Evolutionary conservation across 2,113 vertebrate genomes (phyloP).

Genomic region (Camelus bactrianus): DNA sequence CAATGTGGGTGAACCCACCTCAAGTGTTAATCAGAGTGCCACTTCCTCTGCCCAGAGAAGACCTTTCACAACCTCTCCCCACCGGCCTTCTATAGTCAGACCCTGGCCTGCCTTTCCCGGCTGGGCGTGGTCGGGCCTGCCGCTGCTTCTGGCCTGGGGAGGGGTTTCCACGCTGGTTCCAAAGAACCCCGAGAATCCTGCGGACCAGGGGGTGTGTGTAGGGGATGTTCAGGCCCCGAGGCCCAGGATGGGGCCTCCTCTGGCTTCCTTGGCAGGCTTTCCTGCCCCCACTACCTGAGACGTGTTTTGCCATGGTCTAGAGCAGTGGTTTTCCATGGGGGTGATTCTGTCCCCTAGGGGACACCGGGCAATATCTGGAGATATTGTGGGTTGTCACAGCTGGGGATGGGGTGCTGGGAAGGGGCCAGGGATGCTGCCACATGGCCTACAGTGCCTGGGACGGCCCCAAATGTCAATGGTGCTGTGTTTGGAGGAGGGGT

Average conservation of each 20-base stretch:
- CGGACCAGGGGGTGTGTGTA: rapidly evolving
- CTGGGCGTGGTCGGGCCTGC: not conserved
- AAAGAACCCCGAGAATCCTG: not conserved
- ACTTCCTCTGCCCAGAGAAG: constrained; percentile 57
- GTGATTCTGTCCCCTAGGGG: rapidly evolving
- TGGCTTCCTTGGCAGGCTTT: rapidly evolving
- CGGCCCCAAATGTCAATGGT: rapidly evolving
- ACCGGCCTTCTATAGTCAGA: constrained; percentile 59
- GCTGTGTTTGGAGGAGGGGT: not conserved
- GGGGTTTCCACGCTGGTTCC: not conserved
- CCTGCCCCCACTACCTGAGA: rapidly evolving
- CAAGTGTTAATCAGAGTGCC: not conserved
- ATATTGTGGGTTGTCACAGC: not conserved
- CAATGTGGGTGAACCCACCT: not conserved
- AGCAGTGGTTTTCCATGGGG: too few relatives aligned
- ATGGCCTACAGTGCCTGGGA: not conserved
- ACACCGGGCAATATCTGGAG: not conserved
- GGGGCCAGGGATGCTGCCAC: not conserved
- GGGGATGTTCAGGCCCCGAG: not conserved
- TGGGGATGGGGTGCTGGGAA: too few relatives aligned
- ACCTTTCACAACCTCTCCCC: not conserved
- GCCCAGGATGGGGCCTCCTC: not conserved
- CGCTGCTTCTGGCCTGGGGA: not conserved
- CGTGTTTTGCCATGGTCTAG: rapidly evolving
- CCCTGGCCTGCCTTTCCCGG: not conserved